Evolutionary conservation across 2,113 vertebrate genomes (phyloP).

Genomic region (Egretta garzetta): DNA sequence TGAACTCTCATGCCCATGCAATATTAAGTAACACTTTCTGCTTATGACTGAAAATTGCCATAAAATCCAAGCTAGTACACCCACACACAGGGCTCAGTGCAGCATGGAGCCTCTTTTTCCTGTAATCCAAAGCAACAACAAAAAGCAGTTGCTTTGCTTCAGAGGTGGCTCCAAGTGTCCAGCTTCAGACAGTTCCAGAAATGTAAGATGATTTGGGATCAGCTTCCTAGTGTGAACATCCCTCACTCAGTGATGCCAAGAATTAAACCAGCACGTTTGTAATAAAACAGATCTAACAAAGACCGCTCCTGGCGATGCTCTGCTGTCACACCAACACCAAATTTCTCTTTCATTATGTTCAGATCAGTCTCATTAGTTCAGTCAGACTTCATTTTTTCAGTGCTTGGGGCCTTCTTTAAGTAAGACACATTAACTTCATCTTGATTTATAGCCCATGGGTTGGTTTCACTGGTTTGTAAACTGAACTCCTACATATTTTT

Average conservation of each 20-base stretch:
- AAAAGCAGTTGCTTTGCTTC: conserved; percentile 22
- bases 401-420: conserved; percentile 30
- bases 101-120: background rate
- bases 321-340: conserved; percentile 10
- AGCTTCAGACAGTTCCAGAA: conserved; percentile 23
- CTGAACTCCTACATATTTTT: conserved; percentile 49
- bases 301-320: background rate
- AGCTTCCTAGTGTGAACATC: conserved; percentile 10
- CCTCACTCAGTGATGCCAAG: background rate
- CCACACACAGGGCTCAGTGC: background rate
- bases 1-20: background rate
- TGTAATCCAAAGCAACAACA: background rate
- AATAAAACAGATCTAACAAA: conserved; percentile 41
- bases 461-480: conserved; percentile 57
- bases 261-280: background rate
- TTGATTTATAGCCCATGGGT: conserved; percentile 45
- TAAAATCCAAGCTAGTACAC: background rate
- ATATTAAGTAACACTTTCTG: background rate
- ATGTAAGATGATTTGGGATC: conserved; percentile 18
- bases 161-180: conserved; percentile 8
- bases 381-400: conserved; percentile 6
- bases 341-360: conserved; percentile 38
- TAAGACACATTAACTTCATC: conserved; percentile 11
- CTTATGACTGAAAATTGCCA: background rate
- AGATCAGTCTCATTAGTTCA: conserved; percentile 43